A percentile compares a stretch with the other conserved stretches of the same genome.
Evolutionary conservation across 2,888 invertebrate genomes (phyloP).

Genomic region (Heliconius charithonia): DNA sequence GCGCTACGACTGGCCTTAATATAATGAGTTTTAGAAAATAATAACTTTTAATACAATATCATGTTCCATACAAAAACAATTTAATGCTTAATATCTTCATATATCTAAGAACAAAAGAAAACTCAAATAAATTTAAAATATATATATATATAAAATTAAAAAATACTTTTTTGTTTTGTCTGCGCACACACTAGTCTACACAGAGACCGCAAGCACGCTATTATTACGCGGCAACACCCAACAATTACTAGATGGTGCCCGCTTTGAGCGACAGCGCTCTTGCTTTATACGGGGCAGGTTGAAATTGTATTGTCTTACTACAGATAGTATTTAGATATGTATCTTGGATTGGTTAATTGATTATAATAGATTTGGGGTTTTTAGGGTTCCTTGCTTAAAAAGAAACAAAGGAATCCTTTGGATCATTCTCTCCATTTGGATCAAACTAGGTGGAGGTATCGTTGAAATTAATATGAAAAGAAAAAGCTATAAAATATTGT

Average conservation of each 20-base stretch:
- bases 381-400: background rate
- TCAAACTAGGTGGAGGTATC: too few species aligned
- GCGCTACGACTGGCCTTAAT: too few species aligned
- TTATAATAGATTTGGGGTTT: background rate
- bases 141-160: background rate
- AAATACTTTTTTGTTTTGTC: background rate
- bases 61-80: too few species aligned
- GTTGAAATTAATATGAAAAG: too few species aligned
- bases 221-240: constrained; percentile 38
- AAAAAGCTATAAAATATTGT: too few species aligned
- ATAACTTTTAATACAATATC: too few species aligned
- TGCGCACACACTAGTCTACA: constrained; percentile 22
- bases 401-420: background rate
- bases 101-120: too few species aligned
- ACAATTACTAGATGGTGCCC: constrained; percentile 51
- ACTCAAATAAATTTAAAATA: too few species aligned
- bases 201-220: constrained; percentile 35
- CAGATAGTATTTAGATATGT: constrained; percentile 10
- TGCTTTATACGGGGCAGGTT: constrained; percentile 20
- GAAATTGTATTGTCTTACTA: constrained; percentile 29
- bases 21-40: too few species aligned
- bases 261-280: constrained; percentile 64
- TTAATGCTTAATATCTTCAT: too few species aligned
- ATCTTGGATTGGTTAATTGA: background rate
- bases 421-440: too few species aligned